Conservation (phyloP, 1,140 invertebrate species). For the Drosophila athabasca region DNA sequence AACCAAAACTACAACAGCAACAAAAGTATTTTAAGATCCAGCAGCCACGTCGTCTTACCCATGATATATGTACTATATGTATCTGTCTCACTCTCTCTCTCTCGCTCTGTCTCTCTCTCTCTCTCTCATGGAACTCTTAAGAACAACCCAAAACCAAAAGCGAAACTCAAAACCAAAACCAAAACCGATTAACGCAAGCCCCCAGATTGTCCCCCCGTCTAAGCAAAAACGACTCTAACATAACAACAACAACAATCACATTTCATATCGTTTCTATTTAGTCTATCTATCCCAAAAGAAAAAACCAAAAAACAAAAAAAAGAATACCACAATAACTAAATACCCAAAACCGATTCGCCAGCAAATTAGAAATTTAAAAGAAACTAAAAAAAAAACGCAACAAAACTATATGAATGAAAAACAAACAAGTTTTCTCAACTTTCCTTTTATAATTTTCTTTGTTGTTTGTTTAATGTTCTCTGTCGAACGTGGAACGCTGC, state of each 20-base stretch:
- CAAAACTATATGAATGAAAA: conserved; percentile 47
- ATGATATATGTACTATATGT: conserved; percentile 28
- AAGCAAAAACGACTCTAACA: conserved; percentile 61
- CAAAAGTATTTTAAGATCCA: conserved; percentile 40
- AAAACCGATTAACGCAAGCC: neutral
- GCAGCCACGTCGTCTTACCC: conserved; percentile 38
- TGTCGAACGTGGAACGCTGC: conserved; percentile 86
- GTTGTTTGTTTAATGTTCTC: conserved; percentile 83
- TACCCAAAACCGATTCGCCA: conserved; percentile 44
- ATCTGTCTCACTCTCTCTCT: too few relatives aligned
- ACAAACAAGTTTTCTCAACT: conserved; percentile 64
- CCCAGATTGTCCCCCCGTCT: conserved; percentile 4
- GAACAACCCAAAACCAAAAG: conserved; percentile 10
- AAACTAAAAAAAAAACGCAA: conserved; percentile 32
- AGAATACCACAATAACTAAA: conserved; percentile 34
- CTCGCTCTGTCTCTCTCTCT: too few relatives aligned
- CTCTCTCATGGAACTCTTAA: conserved; percentile 6
- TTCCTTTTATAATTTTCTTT: conserved; percentile 82
- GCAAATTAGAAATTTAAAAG: conserved; percentile 53
- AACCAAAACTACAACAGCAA: conserved; percentile 58
- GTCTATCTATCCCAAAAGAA: conserved; percentile 24
- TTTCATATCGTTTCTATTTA: conserved; percentile 76
- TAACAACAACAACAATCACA: conserved; percentile 77
- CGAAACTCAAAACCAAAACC: conserved; percentile 18
- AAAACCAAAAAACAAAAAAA: conserved; percentile 19